Evolutionary conservation across 2,888 invertebrate genomes (phyloP).

Genomic region (Encarsia formosa): DNA sequence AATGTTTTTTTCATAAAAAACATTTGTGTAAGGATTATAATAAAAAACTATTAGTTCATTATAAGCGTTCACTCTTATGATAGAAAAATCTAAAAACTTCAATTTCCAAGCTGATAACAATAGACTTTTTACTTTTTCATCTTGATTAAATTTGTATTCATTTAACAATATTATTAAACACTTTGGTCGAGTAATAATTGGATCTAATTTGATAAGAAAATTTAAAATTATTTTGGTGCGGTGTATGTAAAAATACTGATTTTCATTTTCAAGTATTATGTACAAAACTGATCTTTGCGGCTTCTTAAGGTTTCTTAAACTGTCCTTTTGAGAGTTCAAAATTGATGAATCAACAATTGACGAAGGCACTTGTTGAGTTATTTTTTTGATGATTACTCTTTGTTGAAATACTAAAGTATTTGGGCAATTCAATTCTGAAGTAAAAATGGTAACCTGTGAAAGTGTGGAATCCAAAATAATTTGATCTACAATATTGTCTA

Average conservation of each 20-base stretch:
- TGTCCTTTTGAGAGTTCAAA: no score
- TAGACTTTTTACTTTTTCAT: not conserved
- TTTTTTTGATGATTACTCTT: no score
- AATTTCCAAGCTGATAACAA: not conserved
- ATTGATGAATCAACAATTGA: no score
- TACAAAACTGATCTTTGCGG: not conserved
- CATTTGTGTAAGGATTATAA: conserved; percentile 2
- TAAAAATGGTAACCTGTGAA: no score
- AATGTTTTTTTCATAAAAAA: no score
- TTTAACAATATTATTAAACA: conserved; percentile 3
- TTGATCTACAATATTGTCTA: no score
- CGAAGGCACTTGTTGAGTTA: no score
- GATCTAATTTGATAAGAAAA: not conserved
- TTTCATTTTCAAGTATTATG: not conserved
- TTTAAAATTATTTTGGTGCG: not conserved
- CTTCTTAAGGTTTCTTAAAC: not conserved
- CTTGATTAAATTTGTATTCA: not conserved
- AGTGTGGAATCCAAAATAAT: no score
- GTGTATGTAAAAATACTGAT: not conserved
- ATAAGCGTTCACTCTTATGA: not conserved
- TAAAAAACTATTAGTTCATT: not conserved
- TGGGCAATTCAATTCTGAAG: no score
- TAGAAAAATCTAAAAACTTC: conserved; percentile 7
- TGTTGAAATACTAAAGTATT: no score
- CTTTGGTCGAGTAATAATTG: not conserved